These are phyloP conservation scores for Clupea harengus DNA, from an alignment of 2,113 vertebrate species.

Conservation along the genomic window DNA sequence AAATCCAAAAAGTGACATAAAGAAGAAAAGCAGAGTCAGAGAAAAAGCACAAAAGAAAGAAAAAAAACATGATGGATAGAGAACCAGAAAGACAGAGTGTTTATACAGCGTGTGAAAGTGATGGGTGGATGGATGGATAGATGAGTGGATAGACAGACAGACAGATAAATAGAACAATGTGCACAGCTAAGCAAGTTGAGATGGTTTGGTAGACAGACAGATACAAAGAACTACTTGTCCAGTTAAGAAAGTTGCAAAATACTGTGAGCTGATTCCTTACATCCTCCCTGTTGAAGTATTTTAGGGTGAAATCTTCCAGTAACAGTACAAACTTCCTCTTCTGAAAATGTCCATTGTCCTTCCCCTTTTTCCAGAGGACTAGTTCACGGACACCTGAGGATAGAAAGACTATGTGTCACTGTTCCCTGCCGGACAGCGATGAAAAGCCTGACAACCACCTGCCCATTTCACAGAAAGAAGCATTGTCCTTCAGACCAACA, in stretches of 20 bases:
- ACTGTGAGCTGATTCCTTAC: slow-evolving; percentile 54
- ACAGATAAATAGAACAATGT: no score
- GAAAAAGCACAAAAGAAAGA: not conserved
- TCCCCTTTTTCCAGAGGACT: slow-evolving; percentile 74
- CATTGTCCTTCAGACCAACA: not conserved
- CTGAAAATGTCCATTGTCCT: slow-evolving; percentile 68
- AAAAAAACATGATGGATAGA: not conserved
- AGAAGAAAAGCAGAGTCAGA: not conserved
- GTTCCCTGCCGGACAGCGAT: no score
- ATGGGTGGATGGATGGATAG: not conserved
- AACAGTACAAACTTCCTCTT: slow-evolving; percentile 75
- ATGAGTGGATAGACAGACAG: not conserved
- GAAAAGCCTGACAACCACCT: not conserved
- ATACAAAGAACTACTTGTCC: not conserved
- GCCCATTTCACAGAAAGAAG: no score
- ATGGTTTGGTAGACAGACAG: not conserved
- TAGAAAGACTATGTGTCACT: slow-evolving; percentile 9
- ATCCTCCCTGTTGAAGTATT: slow-evolving; percentile 72
- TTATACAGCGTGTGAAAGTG: not conserved
- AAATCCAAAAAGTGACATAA: not conserved
- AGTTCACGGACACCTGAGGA: slow-evolving; percentile 68
- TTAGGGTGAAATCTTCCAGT: slow-evolving; percentile 67
- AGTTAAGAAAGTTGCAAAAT: not conserved
- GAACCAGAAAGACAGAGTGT: not conserved
- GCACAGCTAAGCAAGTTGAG: not conserved